A percentile compares a stretch with the other conserved stretches of the same genome.
Conservation (phyloP, 2,113 vertebrate species). For the Apaloderma vittatum region DNA sequence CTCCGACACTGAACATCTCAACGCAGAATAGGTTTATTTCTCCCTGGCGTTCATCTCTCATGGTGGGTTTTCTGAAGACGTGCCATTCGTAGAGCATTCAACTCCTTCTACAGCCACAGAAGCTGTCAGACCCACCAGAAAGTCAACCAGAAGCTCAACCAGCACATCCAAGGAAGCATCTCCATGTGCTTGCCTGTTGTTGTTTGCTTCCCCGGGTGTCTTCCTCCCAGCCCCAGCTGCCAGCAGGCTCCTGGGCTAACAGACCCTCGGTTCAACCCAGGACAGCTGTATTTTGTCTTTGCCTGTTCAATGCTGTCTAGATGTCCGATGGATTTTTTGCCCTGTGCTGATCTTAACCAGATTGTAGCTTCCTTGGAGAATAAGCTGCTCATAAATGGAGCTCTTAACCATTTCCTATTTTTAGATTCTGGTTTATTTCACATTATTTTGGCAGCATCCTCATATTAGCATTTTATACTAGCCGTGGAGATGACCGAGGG, state of each 20-base stretch:
- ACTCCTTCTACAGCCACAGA: not conserved
- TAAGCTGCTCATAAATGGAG: not conserved
- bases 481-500: not conserved
- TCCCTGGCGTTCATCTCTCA: not conserved
- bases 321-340: not conserved
- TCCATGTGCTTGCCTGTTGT: not conserved
- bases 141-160: not conserved
- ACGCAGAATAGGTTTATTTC: not conserved
- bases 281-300: not conserved
- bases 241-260: not conserved
- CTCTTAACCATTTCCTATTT: not conserved
- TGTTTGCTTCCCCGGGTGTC: fast-evolving
- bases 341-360: not conserved
- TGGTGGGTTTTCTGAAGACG: not conserved
- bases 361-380: not conserved
- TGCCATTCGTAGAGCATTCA: not conserved
- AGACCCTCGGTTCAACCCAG: not conserved
- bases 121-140: not conserved
- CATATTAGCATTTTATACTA: not conserved
- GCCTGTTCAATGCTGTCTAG: not conserved
- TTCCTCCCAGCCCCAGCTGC: not conserved
- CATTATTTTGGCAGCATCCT: conserved; percentile 39
- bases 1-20: not conserved
- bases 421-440: conserved; percentile 40
- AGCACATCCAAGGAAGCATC: not conserved